A percentile compares a stretch with the other conserved stretches of the same genome.
Evolutionary conservation across 2,888 invertebrate genomes (phyloP).

Genomic region (Napeogenes inachia): DNA sequence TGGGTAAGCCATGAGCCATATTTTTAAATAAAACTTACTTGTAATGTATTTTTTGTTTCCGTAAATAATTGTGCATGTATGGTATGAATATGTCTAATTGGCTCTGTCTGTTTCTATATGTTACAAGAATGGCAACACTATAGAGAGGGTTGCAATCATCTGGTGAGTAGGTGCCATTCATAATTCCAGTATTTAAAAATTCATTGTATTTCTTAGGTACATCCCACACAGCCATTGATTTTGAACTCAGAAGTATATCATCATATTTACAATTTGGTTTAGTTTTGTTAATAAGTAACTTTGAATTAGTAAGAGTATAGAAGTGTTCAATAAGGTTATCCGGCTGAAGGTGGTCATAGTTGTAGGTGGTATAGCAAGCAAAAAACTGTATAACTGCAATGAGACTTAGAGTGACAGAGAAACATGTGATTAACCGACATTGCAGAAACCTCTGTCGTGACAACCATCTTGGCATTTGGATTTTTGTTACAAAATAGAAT

Average conservation of each 20-base stretch:
- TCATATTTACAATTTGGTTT: slow-evolving; percentile 56
- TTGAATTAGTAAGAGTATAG: slow-evolving; percentile 41
- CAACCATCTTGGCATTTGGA: slow-evolving; percentile 50
- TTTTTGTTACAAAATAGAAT: not conserved
- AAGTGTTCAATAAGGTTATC: slow-evolving; percentile 42
- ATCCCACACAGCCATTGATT: slow-evolving; percentile 41
- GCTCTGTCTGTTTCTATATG: slow-evolving; percentile 84
- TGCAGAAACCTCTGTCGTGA: slow-evolving; percentile 42
- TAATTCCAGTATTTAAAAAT: slow-evolving; percentile 43
- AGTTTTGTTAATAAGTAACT: slow-evolving; percentile 33
- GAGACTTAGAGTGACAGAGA: slow-evolving; percentile 38
- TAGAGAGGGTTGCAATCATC: slow-evolving; percentile 59
- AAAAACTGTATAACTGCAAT: slow-evolving; percentile 47
- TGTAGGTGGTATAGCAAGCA: slow-evolving; percentile 41
- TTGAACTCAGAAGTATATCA: slow-evolving; percentile 43
- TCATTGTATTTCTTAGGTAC: slow-evolving; percentile 43
- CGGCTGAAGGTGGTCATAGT: slow-evolving; percentile 47
- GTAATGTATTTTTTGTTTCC: slow-evolving; percentile 89
- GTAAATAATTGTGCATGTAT: slow-evolving; percentile 91
- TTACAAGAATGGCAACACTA: slow-evolving; percentile 89
- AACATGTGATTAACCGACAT: slow-evolving; percentile 40
- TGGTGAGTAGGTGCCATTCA: slow-evolving; percentile 56
- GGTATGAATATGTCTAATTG: slow-evolving; percentile 88
- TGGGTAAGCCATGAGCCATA: too few relatives aligned
- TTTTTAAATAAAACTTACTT: slow-evolving; percentile 47